Base-by-base conservation (phyloP, 2,797 vertebrate species). In the Acrossocheilus wenchowensis region DNA sequence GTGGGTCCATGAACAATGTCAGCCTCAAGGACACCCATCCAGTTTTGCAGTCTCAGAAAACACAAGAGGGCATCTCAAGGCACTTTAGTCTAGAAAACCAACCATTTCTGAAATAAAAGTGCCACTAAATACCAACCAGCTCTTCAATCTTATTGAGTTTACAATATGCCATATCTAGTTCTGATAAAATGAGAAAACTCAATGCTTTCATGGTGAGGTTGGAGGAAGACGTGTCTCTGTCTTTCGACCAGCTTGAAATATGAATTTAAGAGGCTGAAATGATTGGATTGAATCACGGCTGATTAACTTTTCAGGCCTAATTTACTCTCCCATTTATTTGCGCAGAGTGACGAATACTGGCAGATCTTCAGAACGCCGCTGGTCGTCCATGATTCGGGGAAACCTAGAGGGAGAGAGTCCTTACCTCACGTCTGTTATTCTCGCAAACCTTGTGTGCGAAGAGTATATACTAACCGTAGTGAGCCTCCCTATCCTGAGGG, bases 111-210 rank as follows among this genome's bases (percentile, higher is more conserved):
- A 75, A 79, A 84, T 45, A 68, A 48, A 81, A 48, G 39, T 57
- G 71, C 30, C 21, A 73, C 84, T 43, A 30, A 34, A 78, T 87
- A 73, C 88, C 80, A 79, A 50, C 23, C 82, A 89, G 87, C 92
- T 87, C 90, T 92, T 92, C 92, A 92, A 91, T 90, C 90, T 89
- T 92, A 90, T 91, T 92, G 90, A 88, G 89, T 93, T 92, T 92
- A 90, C 92, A 94, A 92, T 90, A 90, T 89, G 91, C 91, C 91
- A 88, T 90, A 86, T 89, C 94, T 92, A 91, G 89, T 88, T 89
- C 88, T 88, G 89, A 69, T 78, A 89, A 87, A 6, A 69, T 68
- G 17, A 34, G 62, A 66, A 81, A 68, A 50, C 26, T 21, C 78
- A 50, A 14, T 0, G 43, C 26, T 81, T 81, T 81, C 11, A 15